A percentile compares a stretch with the other conserved stretches of the same genome.
Evolutionary conservation across 2,113 vertebrate genomes (phyloP).

Genomic region (Leptobrachium ailaonicum): DNA sequence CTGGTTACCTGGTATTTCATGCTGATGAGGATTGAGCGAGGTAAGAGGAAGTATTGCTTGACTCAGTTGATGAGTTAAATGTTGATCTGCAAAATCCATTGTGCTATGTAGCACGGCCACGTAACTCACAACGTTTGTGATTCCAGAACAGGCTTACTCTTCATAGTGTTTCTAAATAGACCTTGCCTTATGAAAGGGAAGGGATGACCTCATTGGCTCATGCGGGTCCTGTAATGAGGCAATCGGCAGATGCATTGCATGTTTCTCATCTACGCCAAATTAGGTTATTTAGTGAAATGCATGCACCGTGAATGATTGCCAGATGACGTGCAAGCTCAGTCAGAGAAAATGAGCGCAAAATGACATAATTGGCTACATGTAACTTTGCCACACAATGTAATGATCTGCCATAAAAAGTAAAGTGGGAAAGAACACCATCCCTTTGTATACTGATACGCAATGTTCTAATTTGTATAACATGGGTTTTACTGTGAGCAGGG

Average conservation of each 20-base stretch:
- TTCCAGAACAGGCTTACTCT: not conserved
- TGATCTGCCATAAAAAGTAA: too few relatives aligned
- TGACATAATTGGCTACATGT: conserved; percentile 5
- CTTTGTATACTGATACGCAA: too few relatives aligned
- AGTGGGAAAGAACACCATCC: too few relatives aligned
- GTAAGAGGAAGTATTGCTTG: too few relatives aligned
- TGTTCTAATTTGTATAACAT: too few relatives aligned
- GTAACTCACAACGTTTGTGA: not conserved
- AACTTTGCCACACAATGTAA: not conserved
- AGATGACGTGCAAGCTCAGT: conserved; percentile 28
- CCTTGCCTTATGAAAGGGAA: conserved; percentile 7
- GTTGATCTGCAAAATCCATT: too few relatives aligned
- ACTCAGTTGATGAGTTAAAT: too few relatives aligned
- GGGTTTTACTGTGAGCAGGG: too few relatives aligned
- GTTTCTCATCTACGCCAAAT: conserved; percentile 34
- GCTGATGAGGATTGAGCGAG: too few relatives aligned
- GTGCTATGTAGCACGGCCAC: not conserved
- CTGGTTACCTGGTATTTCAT: too few relatives aligned
- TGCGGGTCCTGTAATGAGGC: conserved; percentile 23
- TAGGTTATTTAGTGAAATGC: conserved; percentile 30
- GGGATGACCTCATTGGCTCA: conserved; percentile 30
- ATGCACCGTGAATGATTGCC: conserved; percentile 32
- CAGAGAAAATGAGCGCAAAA: not conserved
- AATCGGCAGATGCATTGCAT: conserved; percentile 32
- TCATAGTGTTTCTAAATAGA: conserved; percentile 15